Evolutionary conservation across 2,888 invertebrate genomes (phyloP), one percentile per base, ranked within the genome.

Genomic region (Autographa gamma): DNA sequence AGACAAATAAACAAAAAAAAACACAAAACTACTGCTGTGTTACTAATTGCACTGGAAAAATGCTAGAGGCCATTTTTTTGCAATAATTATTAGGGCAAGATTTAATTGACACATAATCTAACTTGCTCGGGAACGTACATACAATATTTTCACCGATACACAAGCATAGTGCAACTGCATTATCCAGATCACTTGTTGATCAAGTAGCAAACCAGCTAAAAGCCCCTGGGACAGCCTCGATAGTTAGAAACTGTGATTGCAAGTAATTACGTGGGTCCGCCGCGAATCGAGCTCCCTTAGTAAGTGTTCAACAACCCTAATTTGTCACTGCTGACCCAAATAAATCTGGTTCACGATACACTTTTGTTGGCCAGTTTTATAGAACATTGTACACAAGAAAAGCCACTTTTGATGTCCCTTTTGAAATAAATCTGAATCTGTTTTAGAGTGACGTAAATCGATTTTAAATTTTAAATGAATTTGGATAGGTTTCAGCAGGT

Each of bases 291-390:
- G 60, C 52, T 69, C 65, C 61, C 73, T 19, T 38, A 64, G 59
- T 70, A 63, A 79, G 73, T 79, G 76, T 78, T 64, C 66, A 65
- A 72, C 76, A 77, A 77, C 81, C 86, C 82, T 84, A 86, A 83
- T 86, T 86, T 83, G 81, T 82, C 80, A 82, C 81, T 83, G 84
- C 87, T 86, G 89, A 88, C 89, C 89, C 67, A 85, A 86, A 86
- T 88, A 86, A 85, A 84, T 85, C 76, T 80, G 75, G 80, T 81
- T 73, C 79, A 78, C 71, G 76, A 79, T 75, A 80, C 75, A 59
- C 56, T 76, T 74, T 76, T 66, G 60, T 62, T 59, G 32, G 65
- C 65, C 60, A 66, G 48, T 63, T 81, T 77, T 75, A 61, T 67
- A 67, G 25, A 61, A 58, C 66, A 61, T 61, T 52, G 58, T 52